These are phyloP conservation scores for Mylabris sibirica DNA, from an alignment of 2,888 invertebrate species.

Conservation along the genomic window DNA sequence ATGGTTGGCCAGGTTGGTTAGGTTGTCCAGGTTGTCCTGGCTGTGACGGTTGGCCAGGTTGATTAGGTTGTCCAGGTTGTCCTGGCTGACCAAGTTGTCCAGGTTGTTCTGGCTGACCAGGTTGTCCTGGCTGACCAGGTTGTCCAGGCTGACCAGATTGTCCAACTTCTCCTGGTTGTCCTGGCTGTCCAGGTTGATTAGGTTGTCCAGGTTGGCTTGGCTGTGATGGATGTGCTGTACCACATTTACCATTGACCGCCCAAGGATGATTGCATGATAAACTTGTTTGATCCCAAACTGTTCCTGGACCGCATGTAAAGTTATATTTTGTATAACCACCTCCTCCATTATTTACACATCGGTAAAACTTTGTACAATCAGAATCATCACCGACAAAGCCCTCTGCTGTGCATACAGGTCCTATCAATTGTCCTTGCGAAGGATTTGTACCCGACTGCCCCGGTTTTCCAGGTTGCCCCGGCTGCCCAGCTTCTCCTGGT, in stretches of 20 bases:
- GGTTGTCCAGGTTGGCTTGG: slow-evolving; percentile 6
- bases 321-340: slow-evolving; percentile 71
- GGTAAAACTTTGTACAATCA: slow-evolving; percentile 77
- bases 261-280: no score
- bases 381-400: slow-evolving; percentile 75
- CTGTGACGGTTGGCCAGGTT: slow-evolving; percentile 21
- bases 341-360: slow-evolving; percentile 68
- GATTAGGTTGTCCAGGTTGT: slow-evolving; percentile 24
- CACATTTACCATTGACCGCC: no score
- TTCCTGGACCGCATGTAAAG: slow-evolving; percentile 77
- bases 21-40: slow-evolving; percentile 24
- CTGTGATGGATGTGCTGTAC: not conserved
- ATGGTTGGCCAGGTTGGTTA: slow-evolving; percentile 26
- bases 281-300: slow-evolving; percentile 74
- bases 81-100: slow-evolving; percentile 18
- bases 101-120: slow-evolving; percentile 27
- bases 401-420: no score
- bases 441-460: no score
- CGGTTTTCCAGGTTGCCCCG: no score
- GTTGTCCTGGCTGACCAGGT: slow-evolving; percentile 23
- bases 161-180: slow-evolving; percentile 15
- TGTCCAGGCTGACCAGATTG: not conserved
- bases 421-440: no score
- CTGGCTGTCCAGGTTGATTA: slow-evolving; percentile 10
- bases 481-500: slow-evolving; percentile 14